A percentile compares a stretch with the other conserved stretches of the same genome.
Evolutionary conservation across 2,113 vertebrate genomes (phyloP).

Genomic region (Cariama cristata): DNA sequence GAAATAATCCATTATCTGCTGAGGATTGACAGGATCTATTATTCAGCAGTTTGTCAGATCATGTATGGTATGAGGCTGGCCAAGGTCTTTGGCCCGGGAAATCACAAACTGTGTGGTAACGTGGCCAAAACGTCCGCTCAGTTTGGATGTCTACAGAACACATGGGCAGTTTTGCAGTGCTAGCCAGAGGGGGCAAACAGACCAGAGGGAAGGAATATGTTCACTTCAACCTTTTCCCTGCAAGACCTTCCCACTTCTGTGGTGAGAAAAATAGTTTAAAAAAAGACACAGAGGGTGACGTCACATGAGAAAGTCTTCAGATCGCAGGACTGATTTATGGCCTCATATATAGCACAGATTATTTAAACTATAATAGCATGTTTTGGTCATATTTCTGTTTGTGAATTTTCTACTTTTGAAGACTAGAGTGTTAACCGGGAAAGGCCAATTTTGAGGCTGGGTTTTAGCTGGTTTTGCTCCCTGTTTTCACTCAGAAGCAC

Average conservation of each 20-base stretch:
- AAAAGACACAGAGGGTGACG: neutral
- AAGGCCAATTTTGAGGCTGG: neutral
- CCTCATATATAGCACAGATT: neutral
- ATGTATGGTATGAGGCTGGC: neutral
- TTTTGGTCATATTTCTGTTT: neutral
- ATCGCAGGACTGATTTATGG: neutral
- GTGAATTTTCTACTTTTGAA: neutral
- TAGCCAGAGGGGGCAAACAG: neutral
- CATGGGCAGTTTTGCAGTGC: neutral
- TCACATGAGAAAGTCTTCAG: neutral
- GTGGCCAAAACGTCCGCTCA: fast-evolving
- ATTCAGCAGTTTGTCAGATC: neutral
- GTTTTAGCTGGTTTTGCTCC: neutral
- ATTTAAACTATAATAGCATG: neutral
- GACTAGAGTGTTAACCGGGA: neutral
- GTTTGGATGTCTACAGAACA: neutral
- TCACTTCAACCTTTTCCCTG: neutral
- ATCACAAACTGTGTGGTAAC: fast-evolving
- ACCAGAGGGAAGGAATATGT: neutral
- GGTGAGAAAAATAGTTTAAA: neutral
- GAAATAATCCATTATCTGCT: neutral
- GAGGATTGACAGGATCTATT: neutral
- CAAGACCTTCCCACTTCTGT: neutral
- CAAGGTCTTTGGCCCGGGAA: neutral
- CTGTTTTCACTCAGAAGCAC: neutral